Percentiles rank a stretch among this genome's conserved stretches.
Evolutionary conservation across 2,113 vertebrate species (phyloP).

Genomic region (Hydrochoerus hydrochaeris): DNA sequence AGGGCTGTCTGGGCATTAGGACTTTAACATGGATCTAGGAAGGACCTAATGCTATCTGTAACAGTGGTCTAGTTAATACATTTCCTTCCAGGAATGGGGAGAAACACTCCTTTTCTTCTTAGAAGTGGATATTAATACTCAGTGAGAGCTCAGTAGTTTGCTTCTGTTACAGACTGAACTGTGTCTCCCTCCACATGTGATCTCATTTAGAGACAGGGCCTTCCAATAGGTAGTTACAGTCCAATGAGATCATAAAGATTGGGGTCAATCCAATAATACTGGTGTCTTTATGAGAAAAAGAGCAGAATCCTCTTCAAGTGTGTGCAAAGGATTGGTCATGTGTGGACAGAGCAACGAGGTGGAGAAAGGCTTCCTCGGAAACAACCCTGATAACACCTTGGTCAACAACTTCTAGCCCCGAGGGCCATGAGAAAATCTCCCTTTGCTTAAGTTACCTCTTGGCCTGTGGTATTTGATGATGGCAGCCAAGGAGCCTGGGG

Average conservation of each 20-base stretch:
- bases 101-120: neutral
- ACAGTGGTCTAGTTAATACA: neutral
- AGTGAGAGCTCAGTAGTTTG: neutral
- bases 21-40: neutral
- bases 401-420: neutral
- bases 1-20: neutral
- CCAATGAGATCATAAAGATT: neutral
- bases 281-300: neutral
- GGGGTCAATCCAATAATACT: neutral
- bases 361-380: neutral
- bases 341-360: neutral
- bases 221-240: neutral
- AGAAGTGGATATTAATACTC: neutral
- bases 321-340: accelerated
- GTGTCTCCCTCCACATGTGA: neutral
- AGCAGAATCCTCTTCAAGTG: too few species aligned
- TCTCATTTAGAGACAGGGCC: neutral
- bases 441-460: neutral
- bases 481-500: neutral
- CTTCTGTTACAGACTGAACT: neutral
- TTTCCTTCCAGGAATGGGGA: neutral
- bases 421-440: too few species aligned
- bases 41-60: neutral
- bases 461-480: neutral
- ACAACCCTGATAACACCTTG: accelerated